These are phyloP conservation scores for Phocoena phocoena DNA, from an alignment of 2,113 vertebrate species.

Conservation along the genomic window DNA sequence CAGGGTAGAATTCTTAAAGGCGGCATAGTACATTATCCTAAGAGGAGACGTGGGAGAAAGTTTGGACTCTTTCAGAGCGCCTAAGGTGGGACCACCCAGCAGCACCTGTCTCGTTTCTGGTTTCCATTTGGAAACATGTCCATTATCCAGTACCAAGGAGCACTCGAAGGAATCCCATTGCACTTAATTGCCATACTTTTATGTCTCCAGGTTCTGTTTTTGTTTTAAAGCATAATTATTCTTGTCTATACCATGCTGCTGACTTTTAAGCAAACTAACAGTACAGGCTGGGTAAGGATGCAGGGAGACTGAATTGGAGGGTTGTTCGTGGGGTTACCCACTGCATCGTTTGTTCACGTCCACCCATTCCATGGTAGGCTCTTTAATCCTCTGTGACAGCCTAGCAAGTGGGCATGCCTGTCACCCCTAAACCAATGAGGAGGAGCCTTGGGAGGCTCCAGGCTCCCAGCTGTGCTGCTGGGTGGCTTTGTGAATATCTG, in stretches of 20 bases:
- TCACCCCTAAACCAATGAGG: background rate
- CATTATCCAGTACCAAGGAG: background rate
- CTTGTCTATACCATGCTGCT: background rate
- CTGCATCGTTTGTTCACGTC: background rate
- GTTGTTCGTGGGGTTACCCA: background rate
- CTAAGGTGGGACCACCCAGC: fast-evolving
- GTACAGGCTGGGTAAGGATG: background rate
- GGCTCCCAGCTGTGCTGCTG: background rate
- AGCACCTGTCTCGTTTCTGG: background rate
- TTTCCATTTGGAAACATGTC: background rate
- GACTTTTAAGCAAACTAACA: background rate
- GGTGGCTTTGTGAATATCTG: background rate
- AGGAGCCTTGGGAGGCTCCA: background rate
- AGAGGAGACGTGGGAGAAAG: background rate
- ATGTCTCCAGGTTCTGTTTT: background rate
- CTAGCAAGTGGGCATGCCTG: background rate
- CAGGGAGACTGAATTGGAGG: background rate
- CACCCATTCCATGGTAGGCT: background rate
- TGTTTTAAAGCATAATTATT: background rate
- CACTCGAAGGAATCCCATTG: background rate
- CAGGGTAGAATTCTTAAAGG: background rate
- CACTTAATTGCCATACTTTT: background rate
- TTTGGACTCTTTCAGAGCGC: background rate
- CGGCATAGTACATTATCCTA: background rate
- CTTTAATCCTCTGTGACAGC: background rate